These are phyloP conservation scores for Leptestheria dahalacensis DNA, from an alignment of 1,140 invertebrate species.

Conservation along the genomic window DNA sequence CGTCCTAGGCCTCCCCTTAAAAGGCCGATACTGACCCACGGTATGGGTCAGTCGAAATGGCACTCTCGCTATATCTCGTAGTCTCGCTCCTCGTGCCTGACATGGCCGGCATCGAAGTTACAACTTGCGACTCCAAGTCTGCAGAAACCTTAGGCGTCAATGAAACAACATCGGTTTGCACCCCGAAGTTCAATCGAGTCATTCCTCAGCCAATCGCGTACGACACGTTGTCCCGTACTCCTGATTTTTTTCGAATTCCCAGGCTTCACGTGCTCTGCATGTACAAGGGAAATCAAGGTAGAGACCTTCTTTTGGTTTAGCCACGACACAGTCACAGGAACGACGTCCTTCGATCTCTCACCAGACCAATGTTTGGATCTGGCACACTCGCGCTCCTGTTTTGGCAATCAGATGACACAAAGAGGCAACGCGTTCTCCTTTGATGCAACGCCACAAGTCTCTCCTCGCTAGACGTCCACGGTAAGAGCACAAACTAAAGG, in stretches of 20 bases:
- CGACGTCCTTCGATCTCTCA: neutral
- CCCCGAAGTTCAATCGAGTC: too few relatives aligned
- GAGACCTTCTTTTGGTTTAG: neutral
- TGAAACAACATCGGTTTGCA: neutral
- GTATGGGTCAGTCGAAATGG: too few relatives aligned
- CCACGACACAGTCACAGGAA: neutral
- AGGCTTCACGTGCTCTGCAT: neutral
- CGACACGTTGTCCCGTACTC: neutral
- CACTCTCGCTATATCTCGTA: too few relatives aligned
- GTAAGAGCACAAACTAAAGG: neutral
- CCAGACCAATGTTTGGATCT: neutral
- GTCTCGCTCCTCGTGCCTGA: too few relatives aligned
- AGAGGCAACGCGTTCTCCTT: neutral
- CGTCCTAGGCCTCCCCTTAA: too few relatives aligned
- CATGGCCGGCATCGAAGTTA: too few relatives aligned
- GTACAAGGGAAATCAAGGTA: neutral
- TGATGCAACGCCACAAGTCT: neutral
- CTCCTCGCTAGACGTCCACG: neutral
- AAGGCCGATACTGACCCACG: too few relatives aligned
- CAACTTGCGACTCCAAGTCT: neutral
- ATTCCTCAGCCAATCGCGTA: neutral
- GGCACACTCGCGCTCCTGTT: neutral
- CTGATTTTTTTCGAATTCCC: neutral
- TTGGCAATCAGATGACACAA: neutral
- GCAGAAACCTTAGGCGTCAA: neutral